phyloP scores from a whole-genome alignment of 1,140 invertebrate genomes.

The Sminthurides bifidus region DNA sequence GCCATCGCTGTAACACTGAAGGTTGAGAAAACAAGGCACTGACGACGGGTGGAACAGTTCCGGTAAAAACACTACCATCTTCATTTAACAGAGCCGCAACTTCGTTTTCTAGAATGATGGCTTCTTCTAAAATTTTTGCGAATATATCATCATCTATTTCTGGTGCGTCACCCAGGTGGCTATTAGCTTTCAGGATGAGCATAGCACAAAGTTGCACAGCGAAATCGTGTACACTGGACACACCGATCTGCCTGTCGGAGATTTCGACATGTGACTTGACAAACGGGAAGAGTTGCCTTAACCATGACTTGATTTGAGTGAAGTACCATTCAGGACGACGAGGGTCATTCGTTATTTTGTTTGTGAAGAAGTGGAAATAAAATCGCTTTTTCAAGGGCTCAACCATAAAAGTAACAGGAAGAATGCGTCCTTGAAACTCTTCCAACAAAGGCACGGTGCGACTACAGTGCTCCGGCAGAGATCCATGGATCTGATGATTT shows the following conservation, averaged over 20 bases:
- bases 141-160: conserved; percentile 20
- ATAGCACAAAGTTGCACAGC: conserved; percentile 21
- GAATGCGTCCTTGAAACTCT: conserved; percentile 10
- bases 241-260: conserved; percentile 1
- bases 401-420: conserved; percentile 24
- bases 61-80: conserved; percentile 2
- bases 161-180: conserved; percentile 7
- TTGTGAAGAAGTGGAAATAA: conserved; percentile 25
- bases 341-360: conserved; percentile 22
- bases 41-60: conserved; percentile 23
- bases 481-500: neutral
- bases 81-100: conserved; percentile 14
- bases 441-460: conserved; percentile 4
- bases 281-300: conserved; percentile 26
- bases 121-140: conserved; percentile 30
- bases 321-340: conserved; percentile 31
- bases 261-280: conserved; percentile 22
- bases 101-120: conserved; percentile 26
- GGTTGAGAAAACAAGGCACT: conserved; percentile 29
- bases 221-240: conserved; percentile 23
- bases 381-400: conserved; percentile 27
- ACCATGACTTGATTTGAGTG: conserved; percentile 27
- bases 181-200: conserved; percentile 24
- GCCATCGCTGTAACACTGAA: conserved; percentile 20
- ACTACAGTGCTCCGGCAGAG: no score